Evolutionary conservation across 2,797 vertebrate genomes (phyloP), one percentile per base, ranked within the genome.

Genomic region (Mastacembelus armatus): DNA sequence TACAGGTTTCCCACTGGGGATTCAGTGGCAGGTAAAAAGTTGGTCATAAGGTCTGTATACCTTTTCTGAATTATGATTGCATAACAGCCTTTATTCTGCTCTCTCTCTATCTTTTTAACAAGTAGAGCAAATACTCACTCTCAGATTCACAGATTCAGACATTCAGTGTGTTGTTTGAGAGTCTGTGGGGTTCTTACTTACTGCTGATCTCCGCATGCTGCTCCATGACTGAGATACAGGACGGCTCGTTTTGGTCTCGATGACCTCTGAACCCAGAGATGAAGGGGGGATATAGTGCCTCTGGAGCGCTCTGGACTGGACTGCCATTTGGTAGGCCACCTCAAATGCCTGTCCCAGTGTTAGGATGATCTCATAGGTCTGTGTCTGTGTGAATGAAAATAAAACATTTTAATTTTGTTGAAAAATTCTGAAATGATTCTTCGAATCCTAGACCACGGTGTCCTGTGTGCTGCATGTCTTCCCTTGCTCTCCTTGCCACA

Each of bases 301-400:
- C n/a, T n/a, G n/a, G n/a, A n/a, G n/a, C 40, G 95, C 93, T 89
- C 95, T 96, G 73, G 96, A 94, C 91, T 99, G 98, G 54, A 99
- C 92, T 14, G 97, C 96, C 84, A 99, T 94, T 91, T 99, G 97
- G 92, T 99, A 99, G 86, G 98, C 97, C 66, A 99, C 97, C 88
- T 99, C 97, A 0, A 99, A 99, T 0, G 97, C 98, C 90, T 99
- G 98, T 40, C 98, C 98, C 92, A 99, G 71, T 0, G 98, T 99
- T 62, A 99, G 88, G 90, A 99, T 99, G 89, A 99, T 98, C 93
- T 99, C 98, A 4, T 99, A 99, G 0, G 98, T 98, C 91, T 98
- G 94, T 38, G 96, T 99, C 98, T 99, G 88, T 0, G 48, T 18
- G 15, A 24, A 51, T 4, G 0, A 63, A 32, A 35, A 16, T 43